These are phyloP conservation scores for Bucorvus abyssinicus DNA, from an alignment of 2,797 vertebrate genomes.

Conservation along the genomic window DNA sequence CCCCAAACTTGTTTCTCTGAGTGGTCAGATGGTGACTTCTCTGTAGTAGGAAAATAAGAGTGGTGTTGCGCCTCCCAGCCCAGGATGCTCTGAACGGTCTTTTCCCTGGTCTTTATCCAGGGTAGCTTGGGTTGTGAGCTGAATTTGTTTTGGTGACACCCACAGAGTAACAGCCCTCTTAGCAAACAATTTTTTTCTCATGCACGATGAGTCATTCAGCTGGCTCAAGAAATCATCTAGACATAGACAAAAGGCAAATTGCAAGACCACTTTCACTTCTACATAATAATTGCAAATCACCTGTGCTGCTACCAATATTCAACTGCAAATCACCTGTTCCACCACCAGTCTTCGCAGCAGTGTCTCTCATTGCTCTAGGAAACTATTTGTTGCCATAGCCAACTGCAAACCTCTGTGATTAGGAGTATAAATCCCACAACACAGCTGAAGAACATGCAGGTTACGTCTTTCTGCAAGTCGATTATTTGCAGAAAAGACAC, in stretches of 20 bases:
- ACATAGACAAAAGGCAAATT: neutral
- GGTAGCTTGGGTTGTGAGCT: neutral
- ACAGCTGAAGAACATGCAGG: neutral
- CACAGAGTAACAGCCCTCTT: neutral
- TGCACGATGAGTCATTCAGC: rapidly evolving
- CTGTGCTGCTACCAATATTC: neutral
- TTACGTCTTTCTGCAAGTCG: neutral
- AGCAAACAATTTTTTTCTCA: neutral
- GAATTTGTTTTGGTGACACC: neutral
- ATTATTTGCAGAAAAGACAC: neutral
- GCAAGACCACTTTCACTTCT: neutral
- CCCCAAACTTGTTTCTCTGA: neutral
- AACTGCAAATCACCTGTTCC: neutral
- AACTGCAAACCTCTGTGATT: neutral
- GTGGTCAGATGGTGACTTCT: neutral
- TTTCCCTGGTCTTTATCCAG: neutral
- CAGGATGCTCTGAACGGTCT: neutral
- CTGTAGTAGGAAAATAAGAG: neutral
- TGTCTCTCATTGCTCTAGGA: too few species aligned
- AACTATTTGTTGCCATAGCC: neutral
- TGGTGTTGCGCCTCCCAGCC: neutral
- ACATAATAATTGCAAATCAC: neutral
- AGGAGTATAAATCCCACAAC: neutral
- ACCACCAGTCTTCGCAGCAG: neutral
- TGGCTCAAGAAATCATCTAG: neutral